phyloP scores from a whole-genome alignment of 2,888 invertebrate species.

The Ditula angustiorana region DNA sequence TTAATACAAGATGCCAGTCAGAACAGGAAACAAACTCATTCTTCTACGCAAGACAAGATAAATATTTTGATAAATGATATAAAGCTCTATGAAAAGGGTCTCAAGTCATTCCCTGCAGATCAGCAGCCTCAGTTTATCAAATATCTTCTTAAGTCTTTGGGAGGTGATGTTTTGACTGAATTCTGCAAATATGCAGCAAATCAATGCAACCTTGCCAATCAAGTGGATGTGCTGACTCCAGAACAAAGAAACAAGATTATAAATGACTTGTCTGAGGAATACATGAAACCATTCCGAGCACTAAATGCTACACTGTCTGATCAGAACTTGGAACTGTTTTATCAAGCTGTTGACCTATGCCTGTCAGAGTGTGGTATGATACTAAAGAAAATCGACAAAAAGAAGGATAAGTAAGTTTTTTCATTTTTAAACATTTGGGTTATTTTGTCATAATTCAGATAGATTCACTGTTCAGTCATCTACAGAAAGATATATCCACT shows the following conservation, averaged over 20 bases:
- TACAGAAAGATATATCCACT: too few species aligned
- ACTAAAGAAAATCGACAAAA: conserved; percentile 95
- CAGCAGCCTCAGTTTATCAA: conserved; percentile 90
- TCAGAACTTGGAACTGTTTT: conserved; percentile 91
- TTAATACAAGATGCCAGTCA: conserved; percentile 89
- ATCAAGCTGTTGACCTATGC: conserved; percentile 89
- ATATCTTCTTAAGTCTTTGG: conserved; percentile 93
- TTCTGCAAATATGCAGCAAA: conserved; percentile 91
- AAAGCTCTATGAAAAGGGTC: conserved; percentile 92
- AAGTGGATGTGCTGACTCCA: conserved; percentile 85
- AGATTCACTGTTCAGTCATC: too few species aligned
- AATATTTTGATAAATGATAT: conserved; percentile 91
- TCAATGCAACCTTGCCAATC: conserved; percentile 88
- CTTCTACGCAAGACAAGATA: conserved; percentile 93
- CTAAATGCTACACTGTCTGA: conserved; percentile 89
- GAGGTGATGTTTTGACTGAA: conserved; percentile 92
- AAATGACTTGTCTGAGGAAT: conserved; percentile 88
- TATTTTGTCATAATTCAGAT: too few species aligned
- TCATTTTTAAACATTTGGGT: too few species aligned
- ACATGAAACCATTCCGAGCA: conserved; percentile 87
- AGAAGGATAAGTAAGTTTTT: conserved; percentile 88
- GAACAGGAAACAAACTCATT: conserved; percentile 90
- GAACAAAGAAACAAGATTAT: conserved; percentile 90
- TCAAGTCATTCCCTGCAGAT: conserved; percentile 86
- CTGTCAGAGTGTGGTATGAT: conserved; percentile 91